Percentiles rank a stretch among this genome's conserved stretches.
phyloP scores from a whole-genome alignment of 2,797 vertebrate species.

The Alca torda region DNA sequence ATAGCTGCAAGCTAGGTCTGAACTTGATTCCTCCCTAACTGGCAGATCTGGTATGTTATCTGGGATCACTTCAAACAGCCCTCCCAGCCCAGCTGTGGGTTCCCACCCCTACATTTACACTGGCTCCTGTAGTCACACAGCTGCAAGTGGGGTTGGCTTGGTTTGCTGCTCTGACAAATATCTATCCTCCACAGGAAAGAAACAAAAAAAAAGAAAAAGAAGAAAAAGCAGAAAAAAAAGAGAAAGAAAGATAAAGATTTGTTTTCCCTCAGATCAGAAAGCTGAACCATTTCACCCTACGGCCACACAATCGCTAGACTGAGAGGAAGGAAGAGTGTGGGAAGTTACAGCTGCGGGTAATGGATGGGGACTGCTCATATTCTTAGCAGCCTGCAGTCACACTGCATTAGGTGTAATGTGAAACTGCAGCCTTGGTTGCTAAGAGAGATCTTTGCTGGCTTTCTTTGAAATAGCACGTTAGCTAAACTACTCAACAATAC shows the following conservation, averaged over 20 bases:
- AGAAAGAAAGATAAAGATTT: not conserved
- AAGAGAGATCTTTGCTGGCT: conserved; percentile 25
- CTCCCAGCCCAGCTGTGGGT: not conserved
- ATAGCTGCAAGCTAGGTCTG: conserved; percentile 8
- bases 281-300: not conserved
- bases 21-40: conserved; percentile 7
- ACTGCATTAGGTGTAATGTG: conserved; percentile 37
- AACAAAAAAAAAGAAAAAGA: not conserved
- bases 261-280: not conserved
- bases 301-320: not conserved
- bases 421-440: conserved; percentile 55
- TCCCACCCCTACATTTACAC: not conserved
- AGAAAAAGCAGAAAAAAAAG: too few species aligned
- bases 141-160: not conserved
- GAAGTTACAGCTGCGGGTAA: conserved; percentile 22
- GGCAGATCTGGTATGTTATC: conserved; percentile 8
- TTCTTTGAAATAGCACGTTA: not conserved
- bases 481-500: not conserved
- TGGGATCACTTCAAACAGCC: conserved; percentile 25
- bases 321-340: conserved; percentile 50
- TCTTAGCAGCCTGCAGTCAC: conserved; percentile 48
- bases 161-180: not conserved
- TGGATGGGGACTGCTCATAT: conserved; percentile 20
- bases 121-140: not conserved
- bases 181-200: not conserved